Percentiles rank a stretch among this genome's conserved stretches.
Conservation (phyloP, 2,888 invertebrate species). For the Pterobdella sp. region DNA sequence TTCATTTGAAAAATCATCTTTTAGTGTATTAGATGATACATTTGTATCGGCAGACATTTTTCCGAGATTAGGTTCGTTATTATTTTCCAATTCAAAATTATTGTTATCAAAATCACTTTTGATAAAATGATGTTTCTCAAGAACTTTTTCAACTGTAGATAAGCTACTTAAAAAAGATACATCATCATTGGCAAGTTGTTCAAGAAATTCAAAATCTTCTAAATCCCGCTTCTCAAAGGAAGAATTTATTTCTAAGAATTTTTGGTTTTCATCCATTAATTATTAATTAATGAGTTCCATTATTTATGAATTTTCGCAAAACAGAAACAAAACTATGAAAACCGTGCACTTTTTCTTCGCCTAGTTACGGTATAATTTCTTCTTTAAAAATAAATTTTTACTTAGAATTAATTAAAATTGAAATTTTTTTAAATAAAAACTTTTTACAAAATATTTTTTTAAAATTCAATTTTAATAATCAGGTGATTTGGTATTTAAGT, state of each 20-base stretch:
- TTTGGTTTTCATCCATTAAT: neutral
- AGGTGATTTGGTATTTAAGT: neutral
- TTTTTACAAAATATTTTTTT: too few species aligned
- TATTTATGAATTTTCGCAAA: too few species aligned
- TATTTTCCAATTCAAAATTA: neutral
- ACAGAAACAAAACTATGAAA: too few species aligned
- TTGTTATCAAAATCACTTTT: neutral
- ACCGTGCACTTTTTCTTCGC: too few species aligned
- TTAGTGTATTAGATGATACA: neutral
- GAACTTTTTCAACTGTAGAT: constrained; percentile 35
- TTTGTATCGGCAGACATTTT: neutral
- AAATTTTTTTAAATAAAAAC: too few species aligned
- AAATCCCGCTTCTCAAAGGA: constrained; percentile 39
- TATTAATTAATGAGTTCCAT: too few species aligned
- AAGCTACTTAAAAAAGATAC: constrained; percentile 48
- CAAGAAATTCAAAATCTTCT: constrained; percentile 50
- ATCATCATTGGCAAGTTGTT: constrained; percentile 48
- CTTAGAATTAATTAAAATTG: too few species aligned
- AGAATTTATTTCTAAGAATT: neutral
- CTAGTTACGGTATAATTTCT: too few species aligned
- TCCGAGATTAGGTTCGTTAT: neutral
- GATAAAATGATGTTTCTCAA: constrained; percentile 22
- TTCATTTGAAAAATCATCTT: neutral
- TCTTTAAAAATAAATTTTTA: too few species aligned
- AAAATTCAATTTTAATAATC: constrained; percentile 4